Base-by-base conservation (phyloP, 1,140 invertebrate species). In the Paralvinella palmiformis region DNA sequence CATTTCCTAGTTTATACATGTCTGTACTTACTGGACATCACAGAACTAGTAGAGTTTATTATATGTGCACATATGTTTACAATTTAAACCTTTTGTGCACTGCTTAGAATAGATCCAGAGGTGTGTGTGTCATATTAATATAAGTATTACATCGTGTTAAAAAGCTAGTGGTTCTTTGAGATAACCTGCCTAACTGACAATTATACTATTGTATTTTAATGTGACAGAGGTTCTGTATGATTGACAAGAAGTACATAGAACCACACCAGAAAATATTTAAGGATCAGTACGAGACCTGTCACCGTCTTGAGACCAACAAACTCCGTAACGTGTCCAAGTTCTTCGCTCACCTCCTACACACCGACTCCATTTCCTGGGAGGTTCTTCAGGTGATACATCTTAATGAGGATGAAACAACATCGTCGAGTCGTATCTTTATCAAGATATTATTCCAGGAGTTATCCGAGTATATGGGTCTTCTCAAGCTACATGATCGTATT, bases 321-420 rank as follows among this genome's bases (percentile, higher is more conserved):
- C 81, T 99, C 15, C 83, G 96, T n/a, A 99, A 99, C 83, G 93
- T 99, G 0, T 92, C 94, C 67, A 97, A 96, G 77, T 95, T 99
- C 73, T 97, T 98, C 83, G 92, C 93, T 2, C 96, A 99, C 84
- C 83, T 99, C 0, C 82, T 99, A 0, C 91, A 92, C 72, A 96
- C 95, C 0, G 96, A 99, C 82, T 92, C 96, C 0, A 98, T 99
- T 58, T 89, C 91, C 3, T 87, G 85, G 85, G 68, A 94, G 89
- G 94, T 94, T 0, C 76, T 99, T 52, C 85, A 87, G 20, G 88
- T 89, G 73, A 91, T 99, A 20, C 89, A 89, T 74, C 76, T 99
- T 32, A 99, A 94, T 73, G 94, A 98, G 83, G 91, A 96, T 52
- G 95, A 98, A 67, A 99, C 96, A 0, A 97, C 94, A 0, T 96